A percentile compares a stretch with the other conserved stretches of the same genome.
Conservation (phyloP, 1,140 invertebrate species). For the Caenorhabditis elegans region DNA sequence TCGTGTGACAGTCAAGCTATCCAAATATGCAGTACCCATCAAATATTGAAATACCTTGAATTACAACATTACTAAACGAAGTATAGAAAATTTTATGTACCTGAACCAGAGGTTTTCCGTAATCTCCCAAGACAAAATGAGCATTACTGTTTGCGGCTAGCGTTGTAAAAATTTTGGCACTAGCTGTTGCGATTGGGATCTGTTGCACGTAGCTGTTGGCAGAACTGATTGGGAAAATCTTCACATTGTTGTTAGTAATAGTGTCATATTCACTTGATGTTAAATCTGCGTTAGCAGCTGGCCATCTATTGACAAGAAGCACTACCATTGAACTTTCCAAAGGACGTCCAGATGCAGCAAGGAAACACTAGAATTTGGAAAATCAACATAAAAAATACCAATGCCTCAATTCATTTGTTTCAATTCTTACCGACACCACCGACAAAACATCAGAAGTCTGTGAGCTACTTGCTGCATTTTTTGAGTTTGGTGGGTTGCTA, state of each 20-base stretch:
- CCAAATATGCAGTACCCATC: neutral
- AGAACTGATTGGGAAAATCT: neutral
- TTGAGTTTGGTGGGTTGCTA: neutral
- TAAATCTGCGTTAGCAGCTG: neutral
- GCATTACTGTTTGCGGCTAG: neutral
- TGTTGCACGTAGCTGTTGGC: neutral
- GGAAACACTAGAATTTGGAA: neutral
- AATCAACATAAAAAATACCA: neutral
- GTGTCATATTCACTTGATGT: neutral
- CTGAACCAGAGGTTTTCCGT: neutral
- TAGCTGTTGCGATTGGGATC: neutral
- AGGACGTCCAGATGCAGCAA: neutral
- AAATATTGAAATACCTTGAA: neutral
- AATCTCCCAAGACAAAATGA: neutral
- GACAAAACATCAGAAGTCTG: neutral
- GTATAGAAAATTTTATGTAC: neutral
- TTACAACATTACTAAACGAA: neutral
- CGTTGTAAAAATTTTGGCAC: neutral
- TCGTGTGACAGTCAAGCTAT: slow-evolving; percentile 6
- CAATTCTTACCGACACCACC: neutral
- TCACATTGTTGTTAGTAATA: neutral
- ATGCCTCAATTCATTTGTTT: neutral
- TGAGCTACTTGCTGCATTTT: neutral
- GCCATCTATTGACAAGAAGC: neutral
- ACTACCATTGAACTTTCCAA: slow-evolving; percentile 9